Percentiles rank a stretch among this genome's conserved stretches.
Conservation (phyloP, 2,888 invertebrate species). For the Aphodius granarius region DNA sequence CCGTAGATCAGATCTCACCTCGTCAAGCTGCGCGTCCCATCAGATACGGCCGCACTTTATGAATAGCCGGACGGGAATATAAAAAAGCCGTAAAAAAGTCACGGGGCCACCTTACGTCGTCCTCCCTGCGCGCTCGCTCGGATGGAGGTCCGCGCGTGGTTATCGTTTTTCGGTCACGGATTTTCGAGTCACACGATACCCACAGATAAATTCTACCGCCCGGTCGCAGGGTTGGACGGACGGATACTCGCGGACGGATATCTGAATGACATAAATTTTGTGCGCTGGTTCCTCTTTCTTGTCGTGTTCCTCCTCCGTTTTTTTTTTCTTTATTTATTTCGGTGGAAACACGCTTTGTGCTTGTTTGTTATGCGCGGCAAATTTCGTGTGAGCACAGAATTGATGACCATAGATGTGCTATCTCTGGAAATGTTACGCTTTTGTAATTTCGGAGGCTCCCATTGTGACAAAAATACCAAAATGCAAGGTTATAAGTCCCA, state of each 20-base stretch:
- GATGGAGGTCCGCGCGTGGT: not conserved
- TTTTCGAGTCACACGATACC: slow-evolving; percentile 12
- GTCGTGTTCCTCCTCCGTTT: not conserved
- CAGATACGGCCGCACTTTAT: slow-evolving; percentile 37
- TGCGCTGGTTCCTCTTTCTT: not conserved
- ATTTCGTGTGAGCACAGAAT: not conserved
- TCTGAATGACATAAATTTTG: not conserved
- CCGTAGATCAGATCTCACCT: slow-evolving; percentile 47
- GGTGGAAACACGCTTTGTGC: not conserved
- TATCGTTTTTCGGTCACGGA: slow-evolving; percentile 9
- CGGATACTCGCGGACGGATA: slow-evolving; percentile 8
- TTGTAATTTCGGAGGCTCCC: not conserved
- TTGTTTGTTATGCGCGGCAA: not conserved
- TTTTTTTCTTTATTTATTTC: too few relatives aligned
- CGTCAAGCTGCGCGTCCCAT: slow-evolving; percentile 40
- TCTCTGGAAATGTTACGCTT: not conserved
- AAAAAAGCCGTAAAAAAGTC: slow-evolving; percentile 34
- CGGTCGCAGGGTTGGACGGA: not conserved
- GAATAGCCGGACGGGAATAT: slow-evolving; percentile 38
- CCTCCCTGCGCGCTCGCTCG: not conserved
- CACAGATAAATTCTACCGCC: slow-evolving; percentile 7
- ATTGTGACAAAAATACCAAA: not conserved
- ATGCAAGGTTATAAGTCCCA: not conserved
- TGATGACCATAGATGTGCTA: not conserved
- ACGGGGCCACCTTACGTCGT: slow-evolving; percentile 16